Conservation (phyloP, 2,113 vertebrate genomes). For the Mugil cephalus region DNA sequence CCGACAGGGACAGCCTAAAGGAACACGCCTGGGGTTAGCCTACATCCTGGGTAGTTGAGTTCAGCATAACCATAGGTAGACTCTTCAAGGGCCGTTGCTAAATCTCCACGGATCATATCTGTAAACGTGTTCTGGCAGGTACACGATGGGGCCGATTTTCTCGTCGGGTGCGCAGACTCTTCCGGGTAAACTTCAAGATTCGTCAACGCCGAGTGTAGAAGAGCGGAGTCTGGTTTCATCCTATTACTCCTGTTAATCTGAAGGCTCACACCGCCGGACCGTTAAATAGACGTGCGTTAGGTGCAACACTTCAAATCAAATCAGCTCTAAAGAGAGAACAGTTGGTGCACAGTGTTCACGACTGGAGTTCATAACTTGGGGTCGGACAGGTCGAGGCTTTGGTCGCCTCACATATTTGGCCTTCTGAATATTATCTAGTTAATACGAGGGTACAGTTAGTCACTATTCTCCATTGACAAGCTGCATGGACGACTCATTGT, state of each 20-base stretch:
- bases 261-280: conserved; percentile 29
- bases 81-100: not conserved
- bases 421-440: conserved; percentile 14
- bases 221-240: conserved; percentile 14
- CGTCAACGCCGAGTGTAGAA: conserved; percentile 43
- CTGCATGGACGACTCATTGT: not conserved
- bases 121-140: not conserved
- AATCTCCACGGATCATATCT: not conserved
- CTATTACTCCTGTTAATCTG: conserved; percentile 22
- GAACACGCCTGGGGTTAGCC: conserved; percentile 30
- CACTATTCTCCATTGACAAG: not conserved
- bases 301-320: conserved; percentile 36
- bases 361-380: no score
- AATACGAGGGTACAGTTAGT: conserved; percentile 7
- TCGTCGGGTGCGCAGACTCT: not conserved
- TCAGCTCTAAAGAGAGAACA: no score
- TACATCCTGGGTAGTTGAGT: conserved; percentile 3
- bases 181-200: conserved; percentile 6
- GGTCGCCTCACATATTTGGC: not conserved
- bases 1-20: not conserved
- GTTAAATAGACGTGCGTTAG: conserved; percentile 24
- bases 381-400: no score
- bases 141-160: not conserved
- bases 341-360: no score
- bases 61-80: not conserved